Conservation (phyloP, 1,140 invertebrate species). For the Anoplolepis gracilipes region DNA sequence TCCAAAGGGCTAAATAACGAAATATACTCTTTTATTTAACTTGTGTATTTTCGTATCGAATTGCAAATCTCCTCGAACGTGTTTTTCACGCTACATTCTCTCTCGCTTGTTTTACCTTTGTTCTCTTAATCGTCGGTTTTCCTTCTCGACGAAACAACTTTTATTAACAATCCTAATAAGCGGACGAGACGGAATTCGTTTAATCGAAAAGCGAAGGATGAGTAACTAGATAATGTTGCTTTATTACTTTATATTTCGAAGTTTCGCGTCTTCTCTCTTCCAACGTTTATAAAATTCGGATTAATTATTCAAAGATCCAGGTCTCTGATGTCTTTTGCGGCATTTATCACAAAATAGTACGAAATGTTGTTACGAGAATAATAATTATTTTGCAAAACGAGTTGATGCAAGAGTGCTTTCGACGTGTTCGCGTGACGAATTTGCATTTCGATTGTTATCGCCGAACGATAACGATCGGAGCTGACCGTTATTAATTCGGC, state of each 20-base stretch:
- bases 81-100: not conserved
- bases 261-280: not conserved
- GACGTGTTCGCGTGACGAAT: conserved; percentile 28
- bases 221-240: conserved; percentile 37
- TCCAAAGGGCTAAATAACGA: conserved; percentile 37
- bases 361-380: conserved; percentile 5
- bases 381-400: conserved; percentile 45
- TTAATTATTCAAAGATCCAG: conserved; percentile 35
- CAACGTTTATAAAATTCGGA: conserved; percentile 11
- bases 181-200: conserved; percentile 28
- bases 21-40: conserved; percentile 48
- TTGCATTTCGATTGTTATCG: conserved; percentile 57
- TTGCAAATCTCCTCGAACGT: conserved; percentile 13
- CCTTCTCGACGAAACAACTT: not conserved
- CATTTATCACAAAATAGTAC: not conserved
- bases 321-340: not conserved
- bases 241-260: conserved; percentile 22
- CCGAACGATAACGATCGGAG: conserved; percentile 35
- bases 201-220: conserved; percentile 27
- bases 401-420: conserved; percentile 16
- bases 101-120: conserved; percentile 26
- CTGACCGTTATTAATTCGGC: conserved; percentile 55
- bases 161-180: conserved; percentile 46
- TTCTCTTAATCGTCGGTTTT: conserved; percentile 33
- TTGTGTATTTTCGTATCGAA: conserved; percentile 34